Conservation (phyloP, 2,797 vertebrate genomes). For the Xiphorhynchus erythropygius region DNA sequence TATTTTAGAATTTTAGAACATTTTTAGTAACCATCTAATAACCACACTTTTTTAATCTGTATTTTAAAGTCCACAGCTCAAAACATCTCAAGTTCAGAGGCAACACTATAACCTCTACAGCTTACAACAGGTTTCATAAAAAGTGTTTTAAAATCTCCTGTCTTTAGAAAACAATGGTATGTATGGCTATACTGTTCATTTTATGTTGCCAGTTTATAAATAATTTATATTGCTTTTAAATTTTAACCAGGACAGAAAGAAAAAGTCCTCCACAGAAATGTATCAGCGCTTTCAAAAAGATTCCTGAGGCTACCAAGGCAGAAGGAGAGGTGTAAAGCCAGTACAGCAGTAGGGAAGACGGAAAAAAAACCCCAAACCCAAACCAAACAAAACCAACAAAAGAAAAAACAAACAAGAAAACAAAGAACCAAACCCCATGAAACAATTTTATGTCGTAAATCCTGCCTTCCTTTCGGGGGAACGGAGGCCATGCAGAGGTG, state of each 20-base stretch:
- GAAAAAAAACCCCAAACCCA: neutral
- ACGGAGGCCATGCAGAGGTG: neutral
- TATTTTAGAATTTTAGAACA: neutral
- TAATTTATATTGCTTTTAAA: conserved; percentile 31
- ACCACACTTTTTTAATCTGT: neutral
- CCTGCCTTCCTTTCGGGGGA: neutral
- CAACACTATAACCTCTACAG: neutral
- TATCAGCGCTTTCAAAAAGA: neutral
- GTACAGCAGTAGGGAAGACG: neutral
- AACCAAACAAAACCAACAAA: neutral
- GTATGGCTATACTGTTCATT: neutral
- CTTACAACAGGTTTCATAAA: neutral
- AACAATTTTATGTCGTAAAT: neutral
- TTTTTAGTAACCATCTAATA: neutral
- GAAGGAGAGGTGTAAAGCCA: neutral
- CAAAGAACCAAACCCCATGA: neutral
- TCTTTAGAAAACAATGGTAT: neutral
- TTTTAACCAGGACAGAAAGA: neutral
- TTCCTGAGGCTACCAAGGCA: conserved; percentile 1
- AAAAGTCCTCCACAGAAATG: neutral
- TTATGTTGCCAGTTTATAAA: conserved; percentile 37
- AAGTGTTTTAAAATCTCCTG: neutral
- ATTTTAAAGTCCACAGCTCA: neutral
- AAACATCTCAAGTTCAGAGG: neutral
- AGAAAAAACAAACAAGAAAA: neutral